These are phyloP conservation scores for Artibeus lituratus DNA, from an alignment of 2,797 vertebrate species.

Conservation along the genomic window DNA sequence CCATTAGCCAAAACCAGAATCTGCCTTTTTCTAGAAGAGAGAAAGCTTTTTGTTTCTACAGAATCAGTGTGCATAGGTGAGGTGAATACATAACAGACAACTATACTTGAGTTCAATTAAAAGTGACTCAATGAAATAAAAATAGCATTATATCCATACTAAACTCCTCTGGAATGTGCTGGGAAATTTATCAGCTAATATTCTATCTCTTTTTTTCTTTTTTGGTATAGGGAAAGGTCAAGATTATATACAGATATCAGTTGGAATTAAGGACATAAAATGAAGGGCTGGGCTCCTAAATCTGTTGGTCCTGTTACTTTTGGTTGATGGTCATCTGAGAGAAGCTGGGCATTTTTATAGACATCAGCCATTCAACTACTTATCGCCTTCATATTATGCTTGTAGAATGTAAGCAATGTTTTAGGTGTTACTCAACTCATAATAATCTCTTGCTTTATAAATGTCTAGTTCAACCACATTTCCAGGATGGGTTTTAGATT, in stretches of 20 bases:
- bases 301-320: neutral
- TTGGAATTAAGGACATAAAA: accelerated
- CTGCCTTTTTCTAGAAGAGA: neutral
- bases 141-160: neutral
- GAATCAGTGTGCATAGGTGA: neutral
- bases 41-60: neutral
- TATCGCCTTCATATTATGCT: neutral
- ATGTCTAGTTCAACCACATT: neutral
- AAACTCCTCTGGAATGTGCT: neutral
- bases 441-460: neutral
- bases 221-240: neutral
- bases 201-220: neutral
- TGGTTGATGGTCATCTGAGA: neutral
- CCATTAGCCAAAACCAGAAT: slow-evolving; percentile 14
- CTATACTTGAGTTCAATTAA: neutral
- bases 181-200: neutral
- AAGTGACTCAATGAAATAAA: neutral
- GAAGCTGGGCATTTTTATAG: neutral
- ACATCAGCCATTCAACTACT: neutral
- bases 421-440: neutral
- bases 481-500: neutral
- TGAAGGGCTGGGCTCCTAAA: neutral
- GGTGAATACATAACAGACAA: neutral
- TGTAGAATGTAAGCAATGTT: neutral
- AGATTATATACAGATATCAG: neutral